Percentiles rank a stretch among this genome's conserved stretches.
These are phyloP conservation scores for Danaus plexippus DNA, from an alignment of 1,140 invertebrate species.

Conservation along the genomic window DNA sequence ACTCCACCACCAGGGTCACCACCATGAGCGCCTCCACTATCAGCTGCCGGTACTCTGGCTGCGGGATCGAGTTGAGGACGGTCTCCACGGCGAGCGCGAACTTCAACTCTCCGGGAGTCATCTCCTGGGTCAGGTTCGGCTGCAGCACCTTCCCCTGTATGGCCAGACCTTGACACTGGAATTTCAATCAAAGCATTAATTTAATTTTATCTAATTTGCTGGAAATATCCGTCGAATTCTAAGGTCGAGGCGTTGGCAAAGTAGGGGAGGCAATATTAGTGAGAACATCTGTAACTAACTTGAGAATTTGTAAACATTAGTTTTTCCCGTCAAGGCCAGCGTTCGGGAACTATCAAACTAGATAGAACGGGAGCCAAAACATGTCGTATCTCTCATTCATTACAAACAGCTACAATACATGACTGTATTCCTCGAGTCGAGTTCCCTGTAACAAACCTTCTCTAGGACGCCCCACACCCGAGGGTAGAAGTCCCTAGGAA, in stretches of 20 bases:
- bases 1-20: constrained; percentile 90
- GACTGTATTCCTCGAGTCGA: neutral
- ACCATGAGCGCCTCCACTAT: constrained; percentile 98
- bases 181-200: constrained; percentile 32
- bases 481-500: constrained; percentile 96
- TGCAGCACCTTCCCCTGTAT: constrained; percentile 92
- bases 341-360: no score
- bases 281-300: no score
- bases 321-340: no score
- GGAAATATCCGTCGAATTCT: no score
- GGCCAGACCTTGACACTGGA: constrained; percentile 90
- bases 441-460: constrained; percentile 72
- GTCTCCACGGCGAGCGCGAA: constrained; percentile 98
- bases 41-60: constrained; percentile 98
- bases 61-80: constrained; percentile 96
- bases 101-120: constrained; percentile 98
- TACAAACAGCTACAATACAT: neutral
- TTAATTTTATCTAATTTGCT: neutral
- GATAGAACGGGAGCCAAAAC: neutral
- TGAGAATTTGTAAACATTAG: no score
- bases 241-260: no score
- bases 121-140: constrained; percentile 95
- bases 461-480: constrained; percentile 93
- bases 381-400: neutral
- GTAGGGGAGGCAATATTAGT: no score